Percentiles rank a stretch among this genome's conserved stretches.
phyloP scores from a whole-genome alignment of 2,113 vertebrate genomes.

The Vicugna pacos region DNA sequence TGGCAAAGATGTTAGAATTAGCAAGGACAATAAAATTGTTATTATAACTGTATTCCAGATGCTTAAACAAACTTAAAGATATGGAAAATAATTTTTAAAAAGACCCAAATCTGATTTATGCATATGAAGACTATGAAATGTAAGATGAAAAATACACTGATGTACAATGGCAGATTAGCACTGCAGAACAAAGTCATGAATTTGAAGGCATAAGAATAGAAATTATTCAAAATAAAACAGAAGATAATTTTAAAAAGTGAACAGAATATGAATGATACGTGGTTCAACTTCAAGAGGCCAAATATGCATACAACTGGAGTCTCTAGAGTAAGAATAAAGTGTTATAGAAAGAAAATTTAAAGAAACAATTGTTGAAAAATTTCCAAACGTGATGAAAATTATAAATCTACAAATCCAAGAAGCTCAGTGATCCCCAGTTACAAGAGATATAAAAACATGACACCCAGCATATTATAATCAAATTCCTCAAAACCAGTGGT shows the following conservation, averaged over 20 bases:
- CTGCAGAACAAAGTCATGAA: neutral
- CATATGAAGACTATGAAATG: neutral
- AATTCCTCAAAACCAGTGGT: neutral
- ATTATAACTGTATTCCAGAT: neutral
- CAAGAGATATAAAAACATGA: neutral
- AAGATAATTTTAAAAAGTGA: neutral
- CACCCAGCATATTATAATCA: neutral
- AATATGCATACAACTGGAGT: neutral
- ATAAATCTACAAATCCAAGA: neutral
- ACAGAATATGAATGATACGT: neutral
- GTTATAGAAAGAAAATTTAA: neutral
- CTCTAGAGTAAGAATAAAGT: neutral
- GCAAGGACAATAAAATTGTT: neutral
- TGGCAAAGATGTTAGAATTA: neutral
- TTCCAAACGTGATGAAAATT: neutral
- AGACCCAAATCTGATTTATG: neutral
- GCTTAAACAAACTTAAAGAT: neutral
- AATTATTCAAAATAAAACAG: neutral
- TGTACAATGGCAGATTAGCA: neutral
- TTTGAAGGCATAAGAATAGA: neutral
- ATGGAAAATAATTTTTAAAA: neutral
- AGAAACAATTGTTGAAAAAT: neutral
- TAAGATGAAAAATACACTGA: neutral
- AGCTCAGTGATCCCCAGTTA: neutral
- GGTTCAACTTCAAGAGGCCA: neutral